These are phyloP conservation scores for Pseudocheirus occidentalis DNA, from an alignment of 2,797 vertebrate species.

Conservation along the genomic window DNA sequence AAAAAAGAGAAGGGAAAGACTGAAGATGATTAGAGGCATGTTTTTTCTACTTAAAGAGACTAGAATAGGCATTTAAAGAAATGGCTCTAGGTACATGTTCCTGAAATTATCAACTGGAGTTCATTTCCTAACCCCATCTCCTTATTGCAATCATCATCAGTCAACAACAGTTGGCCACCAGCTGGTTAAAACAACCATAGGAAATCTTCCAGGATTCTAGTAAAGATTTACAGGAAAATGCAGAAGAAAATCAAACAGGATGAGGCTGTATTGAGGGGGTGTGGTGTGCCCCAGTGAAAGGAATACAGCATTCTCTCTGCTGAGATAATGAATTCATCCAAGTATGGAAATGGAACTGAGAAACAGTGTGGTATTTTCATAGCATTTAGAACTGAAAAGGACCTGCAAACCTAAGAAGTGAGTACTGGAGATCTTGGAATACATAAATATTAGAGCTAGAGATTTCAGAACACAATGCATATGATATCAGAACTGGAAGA, in stretches of 20 bases:
- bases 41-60: not conserved
- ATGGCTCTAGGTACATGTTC: not conserved
- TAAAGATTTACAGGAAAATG: not conserved
- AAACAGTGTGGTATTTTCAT: not conserved
- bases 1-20: not conserved
- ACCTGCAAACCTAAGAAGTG: not conserved
- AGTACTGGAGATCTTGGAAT: not conserved
- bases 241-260: not conserved
- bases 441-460: not conserved
- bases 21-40: not conserved
- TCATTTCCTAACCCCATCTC: not conserved
- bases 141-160: not conserved
- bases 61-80: not conserved
- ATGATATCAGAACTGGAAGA: not conserved
- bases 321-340: not conserved
- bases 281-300: not conserved
- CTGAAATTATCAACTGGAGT: not conserved
- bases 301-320: not conserved
- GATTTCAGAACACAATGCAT: not conserved
- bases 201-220: not conserved
- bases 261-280: not conserved
- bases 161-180: not conserved
- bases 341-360: not conserved
- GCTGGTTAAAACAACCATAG: not conserved
- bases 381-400: not conserved